A percentile compares a stretch with the other conserved stretches of the same genome.
These are phyloP conservation scores for Rhinolophus sinicus DNA, from an alignment of 2,113 vertebrate genomes.

Conservation along the genomic window DNA sequence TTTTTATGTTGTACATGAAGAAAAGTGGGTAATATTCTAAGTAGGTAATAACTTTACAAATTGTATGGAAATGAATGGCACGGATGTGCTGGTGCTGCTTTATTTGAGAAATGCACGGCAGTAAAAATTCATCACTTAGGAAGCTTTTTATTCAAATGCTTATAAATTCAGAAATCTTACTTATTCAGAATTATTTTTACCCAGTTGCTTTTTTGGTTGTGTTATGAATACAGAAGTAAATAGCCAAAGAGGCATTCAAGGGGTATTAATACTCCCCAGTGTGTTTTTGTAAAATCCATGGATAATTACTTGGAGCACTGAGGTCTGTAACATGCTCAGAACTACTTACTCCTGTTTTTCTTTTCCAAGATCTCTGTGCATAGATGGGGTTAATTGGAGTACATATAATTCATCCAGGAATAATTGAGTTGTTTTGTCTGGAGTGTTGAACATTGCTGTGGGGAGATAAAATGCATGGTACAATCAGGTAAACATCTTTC, in stretches of 20 bases:
- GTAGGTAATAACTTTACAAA: conserved; percentile 72
- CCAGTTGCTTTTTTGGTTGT: background rate
- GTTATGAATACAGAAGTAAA: background rate
- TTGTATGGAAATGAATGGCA: conserved; percentile 69
- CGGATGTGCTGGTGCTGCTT: conserved; percentile 60
- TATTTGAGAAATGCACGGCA: conserved; percentile 48
- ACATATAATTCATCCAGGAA: too few species aligned
- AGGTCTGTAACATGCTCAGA: background rate
- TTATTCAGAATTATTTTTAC: background rate
- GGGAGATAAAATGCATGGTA: background rate
- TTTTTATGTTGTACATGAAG: conserved; percentile 80
- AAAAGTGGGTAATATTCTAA: conserved; percentile 72
- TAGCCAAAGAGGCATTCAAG: background rate
- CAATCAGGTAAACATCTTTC: background rate
- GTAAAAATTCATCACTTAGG: conserved; percentile 59
- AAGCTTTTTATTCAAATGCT: conserved; percentile 55
- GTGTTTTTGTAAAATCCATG: background rate
- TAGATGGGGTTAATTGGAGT: background rate
- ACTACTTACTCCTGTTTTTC: background rate
- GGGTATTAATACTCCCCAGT: background rate
- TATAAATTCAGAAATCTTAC: background rate
- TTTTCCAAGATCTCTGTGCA: background rate
- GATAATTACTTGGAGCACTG: background rate
- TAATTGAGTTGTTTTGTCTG: background rate
- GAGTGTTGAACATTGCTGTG: background rate